Conservation (phyloP, 2,113 vertebrate genomes). For the Sander lucioperca region DNA sequence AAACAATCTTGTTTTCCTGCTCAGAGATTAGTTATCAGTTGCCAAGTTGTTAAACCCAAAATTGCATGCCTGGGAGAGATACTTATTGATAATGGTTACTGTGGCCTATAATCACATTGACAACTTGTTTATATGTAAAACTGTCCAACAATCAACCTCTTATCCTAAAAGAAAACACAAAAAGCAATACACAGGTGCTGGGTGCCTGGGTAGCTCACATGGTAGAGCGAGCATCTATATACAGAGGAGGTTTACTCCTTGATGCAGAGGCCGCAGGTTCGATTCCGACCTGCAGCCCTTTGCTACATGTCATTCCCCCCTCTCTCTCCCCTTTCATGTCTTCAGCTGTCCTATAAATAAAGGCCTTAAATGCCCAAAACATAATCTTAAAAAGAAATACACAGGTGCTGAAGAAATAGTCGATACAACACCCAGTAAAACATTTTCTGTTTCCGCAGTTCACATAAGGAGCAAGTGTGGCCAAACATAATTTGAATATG, state of each 20-base stretch:
- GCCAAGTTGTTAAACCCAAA: not conserved
- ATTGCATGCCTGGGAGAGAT: not conserved
- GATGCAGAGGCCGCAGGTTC: no score
- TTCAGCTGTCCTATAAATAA: no score
- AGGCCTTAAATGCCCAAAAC: no score
- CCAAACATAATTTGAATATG: constrained; percentile 42
- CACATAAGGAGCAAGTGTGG: not conserved
- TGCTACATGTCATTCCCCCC: no score
- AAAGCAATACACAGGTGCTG: not conserved
- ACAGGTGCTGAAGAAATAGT: not conserved
- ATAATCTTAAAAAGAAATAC: not conserved
- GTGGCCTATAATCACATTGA: not conserved
- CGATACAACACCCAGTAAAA: not conserved
- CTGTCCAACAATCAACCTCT: not conserved
- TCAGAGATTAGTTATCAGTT: not conserved
- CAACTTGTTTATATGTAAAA: not conserved
- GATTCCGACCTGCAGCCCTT: no score
- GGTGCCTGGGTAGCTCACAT: no score
- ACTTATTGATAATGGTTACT: not conserved
- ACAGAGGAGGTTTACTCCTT: no score
- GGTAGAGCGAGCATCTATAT: no score
- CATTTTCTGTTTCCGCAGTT: not conserved
- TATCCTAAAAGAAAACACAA: not conserved
- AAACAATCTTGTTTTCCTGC: not conserved
- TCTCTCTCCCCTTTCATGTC: no score